Conservation (phyloP, 2,888 invertebrate species). For the Arrhopalites spinosus region DNA sequence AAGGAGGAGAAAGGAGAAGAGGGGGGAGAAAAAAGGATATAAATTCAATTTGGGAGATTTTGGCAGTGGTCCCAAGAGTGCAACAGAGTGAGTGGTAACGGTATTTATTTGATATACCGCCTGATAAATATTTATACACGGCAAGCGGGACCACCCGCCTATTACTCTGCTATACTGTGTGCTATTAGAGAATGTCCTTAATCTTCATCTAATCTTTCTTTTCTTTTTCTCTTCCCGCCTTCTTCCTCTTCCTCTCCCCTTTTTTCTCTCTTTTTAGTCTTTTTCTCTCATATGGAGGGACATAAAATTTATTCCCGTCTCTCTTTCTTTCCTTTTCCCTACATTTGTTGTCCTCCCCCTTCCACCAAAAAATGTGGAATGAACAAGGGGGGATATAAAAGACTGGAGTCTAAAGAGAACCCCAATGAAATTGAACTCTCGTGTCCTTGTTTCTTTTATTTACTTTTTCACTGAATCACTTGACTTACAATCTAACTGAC, state of each 20-base stretch:
- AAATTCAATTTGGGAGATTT: conserved; percentile 36
- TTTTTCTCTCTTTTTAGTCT: not conserved
- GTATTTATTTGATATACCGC: conserved; percentile 36
- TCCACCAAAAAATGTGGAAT: too few relatives aligned
- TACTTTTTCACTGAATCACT: too few relatives aligned
- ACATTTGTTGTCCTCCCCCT: too few relatives aligned
- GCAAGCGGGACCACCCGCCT: conserved; percentile 3
- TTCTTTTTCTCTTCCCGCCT: conserved; percentile 18
- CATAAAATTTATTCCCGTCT: too few relatives aligned
- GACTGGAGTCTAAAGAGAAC: too few relatives aligned
- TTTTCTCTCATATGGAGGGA: too few relatives aligned
- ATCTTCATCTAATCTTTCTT: conserved; percentile 33
- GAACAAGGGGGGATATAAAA: too few relatives aligned
- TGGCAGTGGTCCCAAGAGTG: conserved; percentile 39
- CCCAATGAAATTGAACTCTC: too few relatives aligned
- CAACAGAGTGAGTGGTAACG: conserved; percentile 38
- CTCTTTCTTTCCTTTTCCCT: too few relatives aligned
- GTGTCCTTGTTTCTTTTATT: too few relatives aligned
- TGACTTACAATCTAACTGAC: too few relatives aligned
- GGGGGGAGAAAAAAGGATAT: conserved; percentile 29
- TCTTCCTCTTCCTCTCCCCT: not conserved
- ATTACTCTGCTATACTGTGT: not conserved
- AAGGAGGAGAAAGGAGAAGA: conserved; percentile 11
- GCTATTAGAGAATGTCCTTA: conserved; percentile 27
- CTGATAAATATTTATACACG: conserved; percentile 43